Percentiles rank a stretch among this genome's conserved stretches.
Conservation (phyloP, 2,113 vertebrate species). For the Lates calcarifer region DNA sequence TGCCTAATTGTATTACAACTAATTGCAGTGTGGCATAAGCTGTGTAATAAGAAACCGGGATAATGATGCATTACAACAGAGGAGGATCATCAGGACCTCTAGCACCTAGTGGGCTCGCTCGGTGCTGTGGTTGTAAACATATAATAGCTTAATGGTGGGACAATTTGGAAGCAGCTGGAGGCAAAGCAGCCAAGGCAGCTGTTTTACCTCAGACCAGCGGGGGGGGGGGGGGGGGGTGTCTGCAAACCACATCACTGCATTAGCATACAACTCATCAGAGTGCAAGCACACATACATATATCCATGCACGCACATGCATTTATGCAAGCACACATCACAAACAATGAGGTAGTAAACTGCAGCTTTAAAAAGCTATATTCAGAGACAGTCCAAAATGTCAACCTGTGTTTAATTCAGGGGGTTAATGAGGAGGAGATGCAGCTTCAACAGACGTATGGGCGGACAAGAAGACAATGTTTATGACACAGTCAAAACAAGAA, state of each 20-base stretch:
- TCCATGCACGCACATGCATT: conserved; percentile 32
- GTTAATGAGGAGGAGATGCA: conserved; percentile 34
- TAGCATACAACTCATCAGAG: conserved; percentile 45
- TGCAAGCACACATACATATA: conserved; percentile 16
- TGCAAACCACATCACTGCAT: conserved; percentile 54
- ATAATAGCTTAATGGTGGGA: conserved; percentile 83
- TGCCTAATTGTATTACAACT: conserved; percentile 61
- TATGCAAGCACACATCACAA: conserved; percentile 11
- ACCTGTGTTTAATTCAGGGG: conserved; percentile 37
- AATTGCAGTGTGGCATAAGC: conserved; percentile 51
- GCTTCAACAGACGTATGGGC: conserved; percentile 12
- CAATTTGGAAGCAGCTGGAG: conserved; percentile 86
- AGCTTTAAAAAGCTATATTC: not conserved
- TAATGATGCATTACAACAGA: conserved; percentile 69
- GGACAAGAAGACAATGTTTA: conserved; percentile 5
- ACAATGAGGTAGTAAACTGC: conserved; percentile 1
- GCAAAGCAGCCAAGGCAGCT: conserved; percentile 79
- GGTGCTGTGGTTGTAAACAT: conserved; percentile 80
- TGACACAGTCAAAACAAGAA: conserved; percentile 24
- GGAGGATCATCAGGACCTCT: conserved; percentile 61
- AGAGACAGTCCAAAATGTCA: conserved; percentile 12
- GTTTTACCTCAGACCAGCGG: conserved; percentile 76
- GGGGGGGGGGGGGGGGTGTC: not conserved
- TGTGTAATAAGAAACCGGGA: conserved; percentile 55
- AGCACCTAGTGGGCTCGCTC: conserved; percentile 72